These are phyloP conservation scores for Halichoeres trimaculatus DNA, from an alignment of 2,113 vertebrate species.

Conservation along the genomic window DNA sequence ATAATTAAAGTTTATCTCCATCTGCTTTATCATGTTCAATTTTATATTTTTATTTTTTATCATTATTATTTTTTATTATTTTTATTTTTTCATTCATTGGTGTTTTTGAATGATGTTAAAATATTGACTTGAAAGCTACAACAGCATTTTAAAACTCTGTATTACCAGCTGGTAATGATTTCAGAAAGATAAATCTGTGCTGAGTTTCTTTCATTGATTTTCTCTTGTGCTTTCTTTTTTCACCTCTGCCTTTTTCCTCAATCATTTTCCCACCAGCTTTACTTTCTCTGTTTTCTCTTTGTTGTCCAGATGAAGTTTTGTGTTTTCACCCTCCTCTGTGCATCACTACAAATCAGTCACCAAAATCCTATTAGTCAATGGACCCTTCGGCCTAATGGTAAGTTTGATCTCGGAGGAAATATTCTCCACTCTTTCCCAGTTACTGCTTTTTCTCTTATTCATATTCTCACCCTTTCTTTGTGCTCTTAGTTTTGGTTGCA, in stretches of 20 bases:
- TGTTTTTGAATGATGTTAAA: not conserved
- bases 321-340: conserved; percentile 22
- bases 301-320: conserved; percentile 62
- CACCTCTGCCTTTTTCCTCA: not conserved
- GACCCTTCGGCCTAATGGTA: conserved; percentile 71
- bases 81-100: not conserved
- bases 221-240: not conserved
- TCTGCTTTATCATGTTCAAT: too few species aligned
- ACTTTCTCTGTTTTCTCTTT: not conserved
- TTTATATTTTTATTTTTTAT: not conserved
- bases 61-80: not conserved
- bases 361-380: conserved; percentile 40
- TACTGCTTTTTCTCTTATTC: not conserved
- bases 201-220: not conserved
- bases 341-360: conserved; percentile 28
- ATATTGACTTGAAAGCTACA: not conserved
- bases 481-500: conserved; percentile 65
- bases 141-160: too few species aligned
- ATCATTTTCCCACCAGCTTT: not conserved
- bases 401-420: not conserved
- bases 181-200: not conserved
- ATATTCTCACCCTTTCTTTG: not conserved
- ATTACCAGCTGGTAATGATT: too few species aligned
- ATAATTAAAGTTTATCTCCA: too few species aligned
- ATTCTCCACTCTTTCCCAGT: not conserved